Percentiles rank a stretch among this genome's conserved stretches.
Conservation (phyloP, 2,113 vertebrate genomes). For the Salvelinus namaycush region DNA sequence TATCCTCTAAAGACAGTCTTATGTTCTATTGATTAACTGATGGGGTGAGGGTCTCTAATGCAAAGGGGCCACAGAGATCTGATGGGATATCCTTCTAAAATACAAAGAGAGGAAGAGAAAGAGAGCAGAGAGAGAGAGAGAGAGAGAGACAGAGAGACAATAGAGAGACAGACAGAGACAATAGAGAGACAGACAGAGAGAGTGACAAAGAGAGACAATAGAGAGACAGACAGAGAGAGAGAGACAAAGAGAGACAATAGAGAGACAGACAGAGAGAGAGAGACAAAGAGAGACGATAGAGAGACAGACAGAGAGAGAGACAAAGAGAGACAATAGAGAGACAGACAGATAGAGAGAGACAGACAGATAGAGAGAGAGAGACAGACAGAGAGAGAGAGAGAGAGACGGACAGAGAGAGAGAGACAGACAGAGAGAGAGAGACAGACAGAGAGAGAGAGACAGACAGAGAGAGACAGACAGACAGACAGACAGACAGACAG, state of each 20-base stretch:
- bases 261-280: not conserved
- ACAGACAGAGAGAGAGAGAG: too few species aligned
- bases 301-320: too few species aligned
- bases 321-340: conserved; percentile 37
- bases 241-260: not conserved
- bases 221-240: not conserved
- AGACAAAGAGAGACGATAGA: too few species aligned
- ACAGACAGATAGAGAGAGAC: too few species aligned
- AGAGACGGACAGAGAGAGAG: conserved; percentile 26
- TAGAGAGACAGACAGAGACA: not conserved
- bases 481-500: accelerated
- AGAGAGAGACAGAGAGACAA: not conserved
- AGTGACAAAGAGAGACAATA: not conserved
- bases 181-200: not conserved
- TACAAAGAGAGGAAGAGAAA: conserved; percentile 61
- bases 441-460: not conserved
- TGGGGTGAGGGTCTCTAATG: conserved; percentile 70
- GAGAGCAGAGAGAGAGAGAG: not conserved
- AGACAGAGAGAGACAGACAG: too few species aligned
- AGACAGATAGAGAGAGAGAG: too few species aligned
- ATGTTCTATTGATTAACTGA: conserved; percentile 84
- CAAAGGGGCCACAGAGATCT: conserved; percentile 65
- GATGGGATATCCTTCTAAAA: conserved; percentile 60
- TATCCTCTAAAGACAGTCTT: conserved; percentile 74
- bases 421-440: conserved; percentile 25